Percentiles rank a stretch among this genome's conserved stretches.
Evolutionary conservation across 2,113 vertebrate genomes (phyloP).

Genomic region (Zosterops borbonicus): DNA sequence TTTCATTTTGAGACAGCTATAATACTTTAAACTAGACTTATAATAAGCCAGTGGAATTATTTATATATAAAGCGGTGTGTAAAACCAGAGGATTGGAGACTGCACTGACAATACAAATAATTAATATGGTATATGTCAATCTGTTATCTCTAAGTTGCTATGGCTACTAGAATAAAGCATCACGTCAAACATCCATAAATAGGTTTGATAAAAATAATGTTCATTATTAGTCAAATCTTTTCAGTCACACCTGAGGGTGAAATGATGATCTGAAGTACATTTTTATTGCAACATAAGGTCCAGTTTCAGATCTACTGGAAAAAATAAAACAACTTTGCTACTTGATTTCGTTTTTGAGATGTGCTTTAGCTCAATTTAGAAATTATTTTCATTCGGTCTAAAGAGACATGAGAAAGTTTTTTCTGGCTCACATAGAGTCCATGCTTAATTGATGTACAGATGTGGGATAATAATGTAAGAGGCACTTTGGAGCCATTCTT

Average conservation of each 20-base stretch:
- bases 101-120: neutral
- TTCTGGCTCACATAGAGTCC: conserved; percentile 20
- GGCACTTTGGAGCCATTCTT: neutral
- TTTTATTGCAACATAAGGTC: neutral
- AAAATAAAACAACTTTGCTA: conserved; percentile 44
- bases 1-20: neutral
- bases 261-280: neutral
- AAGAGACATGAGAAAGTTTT: conserved; percentile 48
- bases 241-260: neutral
- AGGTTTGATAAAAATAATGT: neutral
- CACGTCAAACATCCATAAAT: neutral
- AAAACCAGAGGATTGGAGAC: neutral
- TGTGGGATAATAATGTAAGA: neutral
- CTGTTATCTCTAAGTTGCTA: neutral
- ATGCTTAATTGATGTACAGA: conserved; percentile 36
- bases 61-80: neutral
- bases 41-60: neutral
- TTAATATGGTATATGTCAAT: neutral
- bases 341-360: conserved; percentile 14
- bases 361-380: conserved; percentile 41
- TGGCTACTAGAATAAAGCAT: neutral
- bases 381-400: conserved; percentile 46
- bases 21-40: neutral
- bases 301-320: conserved; percentile 30
- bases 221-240: neutral